Base-by-base conservation (phyloP, 2,797 vertebrate species). In the Gambusia yucatana region DNA sequence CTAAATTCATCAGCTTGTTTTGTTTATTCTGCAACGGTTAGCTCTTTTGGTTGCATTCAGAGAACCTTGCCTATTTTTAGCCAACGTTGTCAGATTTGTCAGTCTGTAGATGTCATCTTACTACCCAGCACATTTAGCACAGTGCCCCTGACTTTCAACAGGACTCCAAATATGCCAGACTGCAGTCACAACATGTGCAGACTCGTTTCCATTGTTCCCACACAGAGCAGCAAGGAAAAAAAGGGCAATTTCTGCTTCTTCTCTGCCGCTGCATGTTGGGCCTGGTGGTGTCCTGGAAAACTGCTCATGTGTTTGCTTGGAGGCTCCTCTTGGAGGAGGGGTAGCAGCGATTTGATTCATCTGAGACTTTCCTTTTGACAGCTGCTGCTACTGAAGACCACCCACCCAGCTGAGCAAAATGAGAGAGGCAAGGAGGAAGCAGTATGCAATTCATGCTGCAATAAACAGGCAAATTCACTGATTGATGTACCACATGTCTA, bases 311-410 rank as follows among this genome's bases (percentile, higher is more conserved):
- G 14, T 86, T 82, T 79, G 85, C 89, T 91, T 84, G 83, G 81
- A 89, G 90, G 89, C 82, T 81, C 72, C 57, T 91, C 83, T 80
- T 95, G 94, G 92, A 96, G 94, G 94, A 95, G 88, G 94, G 93
- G 94, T 80, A 65, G 79, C 69, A 79, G 86, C 76, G 85, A 88
- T 90, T 84, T 87, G 87, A 94, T 92, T 91, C 86, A 88, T 88
- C 89, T 87, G 86, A 83, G 82, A 81, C 88, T 88, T 88, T 93
- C 91, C 92, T 94, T 92, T 91, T 89, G 90, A 92, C 91, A 92
- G 89, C 88, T 88, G 92, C 91, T 83, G 78, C 86, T 81, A 80
- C 85, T 87, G 72, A 61, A 83, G 86, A 83, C 91, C 86, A 79
- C 88, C 92, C 85, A 86, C 87, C 88, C 89, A 91, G 88, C 81